These are phyloP conservation scores for Epinephelus lanceolatus DNA, from an alignment of 2,113 vertebrate genomes.

Conservation along the genomic window DNA sequence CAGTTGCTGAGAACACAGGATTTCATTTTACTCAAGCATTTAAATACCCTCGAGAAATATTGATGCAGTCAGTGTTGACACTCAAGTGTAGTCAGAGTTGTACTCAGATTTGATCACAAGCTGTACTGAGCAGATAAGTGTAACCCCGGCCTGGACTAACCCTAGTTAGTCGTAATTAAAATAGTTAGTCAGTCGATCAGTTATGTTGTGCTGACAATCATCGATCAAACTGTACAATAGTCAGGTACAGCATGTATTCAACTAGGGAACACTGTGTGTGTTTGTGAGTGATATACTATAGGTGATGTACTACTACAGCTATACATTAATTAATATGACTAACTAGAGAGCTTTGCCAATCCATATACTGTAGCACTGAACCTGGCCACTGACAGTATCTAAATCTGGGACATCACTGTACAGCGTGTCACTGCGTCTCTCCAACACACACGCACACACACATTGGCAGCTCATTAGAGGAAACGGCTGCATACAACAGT, in stretches of 20 bases:
- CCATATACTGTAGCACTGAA: slow-evolving; percentile 22
- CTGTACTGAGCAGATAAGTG: too few relatives aligned
- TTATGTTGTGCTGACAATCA: not conserved
- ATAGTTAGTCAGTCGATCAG: not conserved
- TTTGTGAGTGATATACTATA: not conserved
- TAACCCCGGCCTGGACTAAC: too few relatives aligned
- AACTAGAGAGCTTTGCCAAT: not conserved
- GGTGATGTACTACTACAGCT: slow-evolving; percentile 8
- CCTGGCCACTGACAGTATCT: slow-evolving; percentile 38
- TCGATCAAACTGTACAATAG: not conserved
- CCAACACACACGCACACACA: slow-evolving; percentile 31
- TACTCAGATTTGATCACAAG: too few relatives aligned
- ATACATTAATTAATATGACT: slow-evolving; percentile 26
- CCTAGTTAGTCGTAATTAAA: too few relatives aligned
- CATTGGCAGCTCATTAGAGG: slow-evolving; percentile 73
- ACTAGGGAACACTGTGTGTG: not conserved
- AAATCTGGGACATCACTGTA: slow-evolving; percentile 69
- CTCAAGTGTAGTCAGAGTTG: too few relatives aligned
- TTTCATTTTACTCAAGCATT: too few relatives aligned
- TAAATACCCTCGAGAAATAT: too few relatives aligned
- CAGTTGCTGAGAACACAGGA: too few relatives aligned
- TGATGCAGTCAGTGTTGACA: too few relatives aligned
- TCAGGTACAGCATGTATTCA: not conserved
- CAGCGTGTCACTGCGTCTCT: slow-evolving; percentile 41
- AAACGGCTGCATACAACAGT: slow-evolving; percentile 50